Conservation (phyloP, 2,113 vertebrate species). For the Illadopsis cleaveri region DNA sequence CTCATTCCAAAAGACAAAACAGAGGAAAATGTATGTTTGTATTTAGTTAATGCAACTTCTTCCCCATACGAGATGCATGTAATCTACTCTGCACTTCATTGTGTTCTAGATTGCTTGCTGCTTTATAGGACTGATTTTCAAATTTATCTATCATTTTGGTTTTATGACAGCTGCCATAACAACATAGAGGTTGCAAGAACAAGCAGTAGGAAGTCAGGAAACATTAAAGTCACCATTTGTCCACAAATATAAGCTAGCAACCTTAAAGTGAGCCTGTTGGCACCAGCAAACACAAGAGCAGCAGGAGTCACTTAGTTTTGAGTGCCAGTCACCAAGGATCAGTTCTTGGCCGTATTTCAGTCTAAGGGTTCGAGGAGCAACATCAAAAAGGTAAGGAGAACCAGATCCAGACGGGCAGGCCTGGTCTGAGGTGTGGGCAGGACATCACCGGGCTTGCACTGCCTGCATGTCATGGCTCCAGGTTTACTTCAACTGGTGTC, state of each 20-base stretch:
- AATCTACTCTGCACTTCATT: neutral
- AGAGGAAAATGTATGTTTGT: neutral
- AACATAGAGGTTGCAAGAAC: neutral
- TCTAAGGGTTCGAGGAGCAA: neutral
- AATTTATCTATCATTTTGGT: neutral
- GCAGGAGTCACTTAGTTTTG: neutral
- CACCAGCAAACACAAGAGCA: neutral
- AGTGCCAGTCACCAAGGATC: neutral
- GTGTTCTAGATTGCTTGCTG: neutral
- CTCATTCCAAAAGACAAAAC: conserved; percentile 17
- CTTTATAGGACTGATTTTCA: neutral
- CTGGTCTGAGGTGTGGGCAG: neutral
- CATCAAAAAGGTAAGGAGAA: neutral
- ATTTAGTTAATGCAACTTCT: neutral
- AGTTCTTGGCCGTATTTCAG: neutral
- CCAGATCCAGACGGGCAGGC: neutral
- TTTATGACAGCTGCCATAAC: neutral
- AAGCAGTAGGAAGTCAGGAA: neutral
- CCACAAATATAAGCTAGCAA: neutral
- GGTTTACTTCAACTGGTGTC: neutral
- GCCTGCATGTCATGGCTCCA: neutral
- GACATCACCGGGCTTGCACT: neutral
- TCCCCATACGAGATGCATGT: neutral
- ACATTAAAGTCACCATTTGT: neutral
- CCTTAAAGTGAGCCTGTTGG: neutral